Evolutionary conservation across 2,113 vertebrate species (phyloP).

Genomic region (Peromyscus californicus): DNA sequence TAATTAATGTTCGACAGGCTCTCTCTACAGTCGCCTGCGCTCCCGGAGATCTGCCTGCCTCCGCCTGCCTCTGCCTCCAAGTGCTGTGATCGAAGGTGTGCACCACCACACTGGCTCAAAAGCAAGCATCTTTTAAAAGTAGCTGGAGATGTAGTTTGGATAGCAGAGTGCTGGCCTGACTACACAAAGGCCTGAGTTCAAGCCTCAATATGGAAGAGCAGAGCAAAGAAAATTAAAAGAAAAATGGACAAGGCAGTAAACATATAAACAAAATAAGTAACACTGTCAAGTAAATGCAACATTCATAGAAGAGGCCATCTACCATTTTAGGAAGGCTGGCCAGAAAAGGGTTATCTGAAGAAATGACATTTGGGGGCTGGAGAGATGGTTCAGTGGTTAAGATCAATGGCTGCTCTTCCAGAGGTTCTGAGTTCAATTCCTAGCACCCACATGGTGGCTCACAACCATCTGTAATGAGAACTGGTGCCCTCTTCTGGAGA

Average conservation of each 20-base stretch:
- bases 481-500: background rate
- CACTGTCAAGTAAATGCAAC: background rate
- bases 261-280: slow-evolving; percentile 10
- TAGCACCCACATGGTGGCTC: background rate
- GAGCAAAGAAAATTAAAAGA: background rate
- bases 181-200: background rate
- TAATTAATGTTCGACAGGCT: background rate
- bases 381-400: background rate
- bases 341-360: background rate
- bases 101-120: background rate
- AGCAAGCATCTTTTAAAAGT: background rate
- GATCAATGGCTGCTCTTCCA: background rate
- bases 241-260: background rate
- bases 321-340: background rate
- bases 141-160: background rate
- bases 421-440: background rate
- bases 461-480: background rate
- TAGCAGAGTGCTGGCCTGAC: background rate
- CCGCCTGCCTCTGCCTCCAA: background rate
- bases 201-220: background rate
- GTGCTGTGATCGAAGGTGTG: no score
- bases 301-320: background rate
- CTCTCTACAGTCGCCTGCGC: background rate
- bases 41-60: background rate
- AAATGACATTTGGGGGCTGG: background rate